phyloP scores from a whole-genome alignment of 2,888 invertebrate genomes.

The Crossocerus cetratus region DNA sequence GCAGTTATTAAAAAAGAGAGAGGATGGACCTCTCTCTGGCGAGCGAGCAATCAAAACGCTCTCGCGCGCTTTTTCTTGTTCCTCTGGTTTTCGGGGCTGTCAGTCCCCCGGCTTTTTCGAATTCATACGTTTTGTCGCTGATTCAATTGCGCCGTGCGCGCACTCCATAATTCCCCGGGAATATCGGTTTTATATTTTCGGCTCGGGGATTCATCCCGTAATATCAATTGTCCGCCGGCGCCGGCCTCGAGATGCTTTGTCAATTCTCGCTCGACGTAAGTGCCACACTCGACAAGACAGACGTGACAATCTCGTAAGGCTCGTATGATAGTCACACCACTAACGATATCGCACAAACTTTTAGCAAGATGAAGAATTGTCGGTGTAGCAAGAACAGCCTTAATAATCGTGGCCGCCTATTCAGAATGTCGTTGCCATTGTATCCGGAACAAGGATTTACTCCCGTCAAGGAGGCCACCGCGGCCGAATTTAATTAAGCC shows the following conservation, averaged over 20 bases:
- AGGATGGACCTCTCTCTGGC: not conserved
- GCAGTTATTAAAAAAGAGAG: conserved; percentile 16
- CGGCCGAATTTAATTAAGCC: conserved; percentile 32
- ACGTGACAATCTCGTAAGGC: too few relatives aligned
- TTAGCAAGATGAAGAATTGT: too few relatives aligned
- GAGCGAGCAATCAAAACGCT: conserved; percentile 11
- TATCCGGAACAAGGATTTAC: conserved; percentile 2
- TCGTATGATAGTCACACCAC: too few relatives aligned
- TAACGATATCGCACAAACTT: too few relatives aligned
- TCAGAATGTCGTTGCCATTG: not conserved
- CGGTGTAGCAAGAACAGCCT: not conserved
- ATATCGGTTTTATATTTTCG: not conserved
- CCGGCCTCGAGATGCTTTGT: not conserved
- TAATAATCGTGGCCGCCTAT: not conserved
- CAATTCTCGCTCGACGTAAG: not conserved
- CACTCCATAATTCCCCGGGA: conserved; percentile 1
- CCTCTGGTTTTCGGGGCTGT: not conserved
- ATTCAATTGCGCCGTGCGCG: not conserved
- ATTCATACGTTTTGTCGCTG: conserved; percentile 3
- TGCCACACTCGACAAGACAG: too few relatives aligned
- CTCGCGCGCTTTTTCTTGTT: not conserved
- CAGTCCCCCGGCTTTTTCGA: not conserved
- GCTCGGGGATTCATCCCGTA: not conserved
- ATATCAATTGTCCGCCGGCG: not conserved
- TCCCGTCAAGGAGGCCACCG: not conserved